Base-by-base conservation (phyloP, 2,797 vertebrate genomes). In the Squalus acanthias region DNA sequence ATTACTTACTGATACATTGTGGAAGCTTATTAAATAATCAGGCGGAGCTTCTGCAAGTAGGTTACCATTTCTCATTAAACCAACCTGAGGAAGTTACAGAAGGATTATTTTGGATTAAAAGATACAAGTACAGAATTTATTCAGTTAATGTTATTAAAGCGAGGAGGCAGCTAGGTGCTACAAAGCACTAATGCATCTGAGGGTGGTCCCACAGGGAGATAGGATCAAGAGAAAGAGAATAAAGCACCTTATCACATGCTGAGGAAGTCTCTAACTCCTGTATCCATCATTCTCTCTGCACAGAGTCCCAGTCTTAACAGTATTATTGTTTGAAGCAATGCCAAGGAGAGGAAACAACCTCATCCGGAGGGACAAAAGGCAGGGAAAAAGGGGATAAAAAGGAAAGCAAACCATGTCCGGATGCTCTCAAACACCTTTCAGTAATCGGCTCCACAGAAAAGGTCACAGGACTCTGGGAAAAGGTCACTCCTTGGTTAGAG, bases 51-150 rank as follows among this genome's bases (percentile, higher is more conserved):
- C 98, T 76, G 98, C 98, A 96, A 98, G 96, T 96, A 98, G 96
- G 74, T n/a, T 60, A 9, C 98, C 98, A 0, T 98, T 98, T 96
- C 98, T 97, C 98, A 98, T 98, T 96, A 98, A 97, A 89, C 98
- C 98, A 0, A 98, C 98, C 98, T 98, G 74, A 2, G 97, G 1
- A 96, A 69, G 96, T 0, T 6, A 96, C 63, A 96, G 57, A 6
- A 39, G 50, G 9, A 96, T 0, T 10, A 67, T 3, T 9, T 93
- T 12, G 7, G 17, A 91, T 93, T 20, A 57, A 22, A 46, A 4
- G 22, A n/a, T 92, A 85, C 39, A 39, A 67, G 12, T 29, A 1
- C 9, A 91, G 65, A 93, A 24, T 67, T 46, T 93, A 85, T 93
- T 93, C 8, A 85, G 20, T 85, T 46, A 50, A 85, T 46, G 50